Evolutionary conservation across 92 coral and sea anemone genomes (phyloP), one percentile per base, ranked within the genome.

Genomic region (Virgularia gustaviana): DNA sequence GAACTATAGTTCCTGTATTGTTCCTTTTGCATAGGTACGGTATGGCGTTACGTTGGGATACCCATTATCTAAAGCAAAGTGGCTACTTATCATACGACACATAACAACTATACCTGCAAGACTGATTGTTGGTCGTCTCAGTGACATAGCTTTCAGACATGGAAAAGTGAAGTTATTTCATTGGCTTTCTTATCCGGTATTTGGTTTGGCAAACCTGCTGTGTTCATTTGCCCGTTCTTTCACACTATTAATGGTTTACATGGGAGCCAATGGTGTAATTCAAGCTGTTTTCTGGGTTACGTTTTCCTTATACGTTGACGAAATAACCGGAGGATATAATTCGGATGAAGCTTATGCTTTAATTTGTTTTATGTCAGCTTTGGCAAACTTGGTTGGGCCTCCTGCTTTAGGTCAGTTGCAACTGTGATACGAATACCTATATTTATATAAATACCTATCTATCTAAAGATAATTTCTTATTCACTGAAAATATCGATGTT

Each of bases 1-100:
- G n/a, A n/a, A n/a, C n/a, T n/a, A n/a, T n/a, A n/a, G n/a, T n/a
- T n/a, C n/a, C n/a, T n/a, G n/a, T n/a, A n/a, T n/a, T 47, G 15
- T 15, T 15, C 3, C 55, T n/a, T n/a, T n/a, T n/a, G n/a, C n/a
- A n/a, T 47, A 66, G 73, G 52, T 66, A 22, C 73, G 52, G 12
- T 66, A 66, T 42, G 73, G 54, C 18, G 47, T 37, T 36, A 37
- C 73, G 54, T 31, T 66, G 32, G 73, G 57, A 10, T 47, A 43
- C 47, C 25, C 73, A 27, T 43, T 66, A 18, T 44, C 56, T 41
- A 44, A 66, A 30, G 56, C 73, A 0, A 66, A 66, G 47, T 66
- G 56, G 73, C 28, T 66, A 11, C 15, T 47, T 22, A 43, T 66
- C 11, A 15, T 47, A 13, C 30, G 47, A 15, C 23, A 58, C 30